These are phyloP conservation scores for Myrmophylax atrothorax DNA, from an alignment of 2,113 vertebrate genomes.

Conservation along the genomic window DNA sequence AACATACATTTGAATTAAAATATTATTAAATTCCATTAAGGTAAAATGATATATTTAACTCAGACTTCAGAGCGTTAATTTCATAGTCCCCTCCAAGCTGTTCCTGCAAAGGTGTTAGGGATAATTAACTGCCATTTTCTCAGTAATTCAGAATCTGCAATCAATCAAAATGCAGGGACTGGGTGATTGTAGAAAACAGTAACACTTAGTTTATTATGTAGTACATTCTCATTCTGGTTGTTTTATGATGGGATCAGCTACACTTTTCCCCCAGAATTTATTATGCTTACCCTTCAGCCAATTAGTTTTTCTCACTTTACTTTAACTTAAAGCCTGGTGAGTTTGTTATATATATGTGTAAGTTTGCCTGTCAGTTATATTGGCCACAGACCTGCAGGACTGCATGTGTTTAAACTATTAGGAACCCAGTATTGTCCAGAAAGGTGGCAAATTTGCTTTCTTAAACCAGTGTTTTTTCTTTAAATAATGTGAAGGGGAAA, in stretches of 20 bases:
- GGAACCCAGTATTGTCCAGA: not conserved
- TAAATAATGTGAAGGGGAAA: not conserved
- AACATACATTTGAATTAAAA: conserved; percentile 65
- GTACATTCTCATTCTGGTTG: conserved; percentile 67
- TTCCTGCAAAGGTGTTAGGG: conserved; percentile 73
- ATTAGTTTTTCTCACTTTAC: conserved; percentile 71
- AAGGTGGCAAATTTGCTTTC: not conserved
- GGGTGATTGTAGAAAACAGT: conserved; percentile 66
- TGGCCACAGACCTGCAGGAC: not conserved
- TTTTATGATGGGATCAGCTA: conserved; percentile 71
- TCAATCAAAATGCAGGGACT: conserved; percentile 74
- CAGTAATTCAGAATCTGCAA: conserved; percentile 75
- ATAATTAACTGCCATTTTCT: conserved; percentile 80
- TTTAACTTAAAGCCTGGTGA: conserved; percentile 62
- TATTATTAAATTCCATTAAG: conserved; percentile 70
- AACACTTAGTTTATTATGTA: conserved; percentile 77
- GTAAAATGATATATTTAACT: conserved; percentile 70
- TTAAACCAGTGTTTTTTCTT: not conserved
- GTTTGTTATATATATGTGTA: conserved; percentile 56
- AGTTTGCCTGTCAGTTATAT: conserved; percentile 54
- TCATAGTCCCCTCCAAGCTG: conserved; percentile 69
- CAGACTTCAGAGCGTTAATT: conserved; percentile 70
- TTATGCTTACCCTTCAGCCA: conserved; percentile 65
- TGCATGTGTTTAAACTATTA: conserved; percentile 56
- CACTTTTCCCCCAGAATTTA: conserved; percentile 61